These are phyloP conservation scores for Tamandua tetradactyla DNA, from an alignment of 2,797 vertebrate genomes.

Conservation along the genomic window DNA sequence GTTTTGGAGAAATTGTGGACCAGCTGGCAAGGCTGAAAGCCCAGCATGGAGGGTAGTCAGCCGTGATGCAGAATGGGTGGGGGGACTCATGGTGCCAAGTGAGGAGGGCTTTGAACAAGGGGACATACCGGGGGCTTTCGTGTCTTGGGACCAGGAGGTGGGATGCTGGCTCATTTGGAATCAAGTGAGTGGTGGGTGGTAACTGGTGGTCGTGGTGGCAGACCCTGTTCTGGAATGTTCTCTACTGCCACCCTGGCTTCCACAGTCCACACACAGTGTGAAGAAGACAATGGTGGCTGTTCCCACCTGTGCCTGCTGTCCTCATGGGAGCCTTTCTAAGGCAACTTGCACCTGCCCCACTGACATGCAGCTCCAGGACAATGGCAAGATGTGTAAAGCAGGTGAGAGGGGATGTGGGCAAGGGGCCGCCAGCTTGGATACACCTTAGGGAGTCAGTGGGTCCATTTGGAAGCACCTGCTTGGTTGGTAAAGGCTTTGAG, in stretches of 20 bases:
- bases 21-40: neutral
- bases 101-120: too few relatives aligned
- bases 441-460: accelerated
- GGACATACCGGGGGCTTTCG: neutral
- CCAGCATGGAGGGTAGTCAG: too few relatives aligned
- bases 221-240: neutral
- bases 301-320: slow-evolving; percentile 97
- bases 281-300: slow-evolving; percentile 93
- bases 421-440: accelerated
- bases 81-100: too few relatives aligned
- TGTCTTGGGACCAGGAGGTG: neutral
- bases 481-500: accelerated
- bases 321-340: slow-evolving; percentile 92
- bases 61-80: neutral
- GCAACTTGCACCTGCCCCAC: slow-evolving; percentile 97
- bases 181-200: too few relatives aligned
- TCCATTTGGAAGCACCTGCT: neutral
- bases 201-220: neutral
- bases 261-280: slow-evolving; percentile 92
- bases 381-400: slow-evolving; percentile 94
- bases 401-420: slow-evolving; percentile 87
- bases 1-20: neutral
- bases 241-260: slow-evolving; percentile 40
- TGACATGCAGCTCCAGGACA: slow-evolving; percentile 92
- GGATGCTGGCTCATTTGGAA: neutral